Evolutionary conservation across 2,797 vertebrate species (phyloP), one percentile per base, ranked within the genome.

Genomic region (Pristis pectinata): DNA sequence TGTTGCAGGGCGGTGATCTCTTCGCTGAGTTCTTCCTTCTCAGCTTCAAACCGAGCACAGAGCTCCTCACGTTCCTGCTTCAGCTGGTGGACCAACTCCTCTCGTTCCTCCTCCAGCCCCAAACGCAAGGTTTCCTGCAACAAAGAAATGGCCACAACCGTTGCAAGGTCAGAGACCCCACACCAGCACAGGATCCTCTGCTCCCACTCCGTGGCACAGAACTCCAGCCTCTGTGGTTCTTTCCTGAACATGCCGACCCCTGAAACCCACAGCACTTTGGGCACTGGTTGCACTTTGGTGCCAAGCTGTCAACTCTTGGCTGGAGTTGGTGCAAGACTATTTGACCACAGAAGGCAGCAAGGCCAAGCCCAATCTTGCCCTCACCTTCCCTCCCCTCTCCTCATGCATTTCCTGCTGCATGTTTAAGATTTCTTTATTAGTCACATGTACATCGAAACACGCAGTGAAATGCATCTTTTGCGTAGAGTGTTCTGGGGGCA

Each of bases 21-120:
- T 0, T 98, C 97, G 0, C 96, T 97, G 96, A 99, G 97, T 95
- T 98, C 98, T 61, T 99, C 98, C 41, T 96, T 96, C 95, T 98
- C 98, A 0, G 95, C 96, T 95, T 97, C 97, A 0, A 96, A 96
- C 94, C 82, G 96, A 3, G 96, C 97, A 74, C 97, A 95, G 95
- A 98, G 96, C 95, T 99, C 98, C 93, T 98, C 98, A 19, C 96
- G 96, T 96, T 98, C 98, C 94, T 96, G 96, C 37, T 96, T 96
- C 64, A 98, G 95, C 93, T 96, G 97, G n/a, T 95, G 96, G 95
- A 98, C 95, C 72, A 96, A 95, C 15, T 95, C 97, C 77, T 98
- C 96, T 0, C 97, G 97, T 95, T 98, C 97, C 0, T 95, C 96
- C 95, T 97, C 96, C 96, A 98, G 96, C 95, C 97, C 97, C 95